Base-by-base conservation (phyloP, 2,888 invertebrate species). In the Tuta absoluta region DNA sequence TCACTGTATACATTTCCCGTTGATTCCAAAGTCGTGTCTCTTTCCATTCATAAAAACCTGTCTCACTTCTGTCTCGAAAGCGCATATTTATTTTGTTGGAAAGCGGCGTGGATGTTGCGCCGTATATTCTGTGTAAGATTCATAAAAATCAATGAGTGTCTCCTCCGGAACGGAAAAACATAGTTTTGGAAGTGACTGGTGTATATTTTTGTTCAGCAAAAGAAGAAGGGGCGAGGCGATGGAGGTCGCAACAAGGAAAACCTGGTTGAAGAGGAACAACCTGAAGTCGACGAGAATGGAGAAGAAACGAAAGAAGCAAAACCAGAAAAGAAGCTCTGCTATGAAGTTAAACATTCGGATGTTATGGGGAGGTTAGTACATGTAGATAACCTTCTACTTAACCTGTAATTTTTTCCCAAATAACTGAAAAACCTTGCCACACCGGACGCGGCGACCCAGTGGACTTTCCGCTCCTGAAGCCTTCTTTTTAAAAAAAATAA, bases 311-410 rank as follows among this genome's bases (percentile, higher is more conserved):
- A 33, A 17, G 69, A 70, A 28, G 95, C 70, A 86, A 93, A 71
- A 93, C 95, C 82, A 88, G 95, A 84, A 93, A 96, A 87, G 59
- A 77, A 76, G 45, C 69, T 79, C n/a, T 93, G 93, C 65, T 95
- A 93, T 72, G 92, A 92, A 65, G 86, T 94, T 23, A 93, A 89
- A 68, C 87, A 87, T 3, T 95, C 94, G 0, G 93, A 94, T 63
- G 75, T 93, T 7, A 94, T 93, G 93, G 93, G 93, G 77, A 91
- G 93, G 93, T 93, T 73, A 79, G 56, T 33, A 45, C 17, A 19
- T 48, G 17, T 7, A 19, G 19, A 45, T n/a, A n/a, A n/a, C n/a
- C n/a, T n/a, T n/a, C n/a, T 45, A 45, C n/a, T 45, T 41, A 41
- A 41, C 28, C 28, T 28, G n/a, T n/a, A n/a, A n/a, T n/a, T n/a